Evolutionary conservation across 1,140 invertebrate species (phyloP).

Genomic region (Drosophila subpulchrella): DNA sequence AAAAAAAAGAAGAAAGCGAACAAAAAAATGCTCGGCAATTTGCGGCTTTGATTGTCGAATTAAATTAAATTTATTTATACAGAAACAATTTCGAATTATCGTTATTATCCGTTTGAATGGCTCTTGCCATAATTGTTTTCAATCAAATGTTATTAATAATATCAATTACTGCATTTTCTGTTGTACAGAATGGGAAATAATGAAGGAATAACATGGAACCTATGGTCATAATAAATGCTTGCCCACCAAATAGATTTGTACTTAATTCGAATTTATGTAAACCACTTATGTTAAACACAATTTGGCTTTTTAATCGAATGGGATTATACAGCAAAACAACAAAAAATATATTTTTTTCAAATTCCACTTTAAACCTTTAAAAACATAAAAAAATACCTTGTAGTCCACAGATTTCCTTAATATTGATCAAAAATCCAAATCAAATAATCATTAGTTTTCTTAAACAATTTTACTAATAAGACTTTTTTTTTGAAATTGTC

Average conservation of each 20-base stretch:
- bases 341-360: no score
- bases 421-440: no score
- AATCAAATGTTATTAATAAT: conserved; percentile 60
- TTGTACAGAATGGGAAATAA: neutral
- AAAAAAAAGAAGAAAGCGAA: neutral
- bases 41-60: conserved; percentile 71
- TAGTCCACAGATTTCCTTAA: no score
- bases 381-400: no score
- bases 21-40: conserved; percentile 47
- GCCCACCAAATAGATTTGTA: neutral
- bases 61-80: conserved; percentile 70
- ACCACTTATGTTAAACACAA: no score
- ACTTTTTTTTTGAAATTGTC: no score
- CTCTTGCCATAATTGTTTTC: conserved; percentile 66
- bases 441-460: no score
- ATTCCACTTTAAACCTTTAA: no score
- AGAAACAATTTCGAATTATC: conserved; percentile 56
- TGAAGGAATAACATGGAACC: conserved; percentile 34
- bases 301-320: no score
- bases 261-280: neutral
- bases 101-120: conserved; percentile 65
- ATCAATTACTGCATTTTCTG: conserved; percentile 58
- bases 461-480: no score
- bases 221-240: conserved; percentile 16
- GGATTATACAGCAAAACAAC: no score